Base-by-base conservation (phyloP, 2,888 invertebrate genomes). In the Polyommatus iphigenia region DNA sequence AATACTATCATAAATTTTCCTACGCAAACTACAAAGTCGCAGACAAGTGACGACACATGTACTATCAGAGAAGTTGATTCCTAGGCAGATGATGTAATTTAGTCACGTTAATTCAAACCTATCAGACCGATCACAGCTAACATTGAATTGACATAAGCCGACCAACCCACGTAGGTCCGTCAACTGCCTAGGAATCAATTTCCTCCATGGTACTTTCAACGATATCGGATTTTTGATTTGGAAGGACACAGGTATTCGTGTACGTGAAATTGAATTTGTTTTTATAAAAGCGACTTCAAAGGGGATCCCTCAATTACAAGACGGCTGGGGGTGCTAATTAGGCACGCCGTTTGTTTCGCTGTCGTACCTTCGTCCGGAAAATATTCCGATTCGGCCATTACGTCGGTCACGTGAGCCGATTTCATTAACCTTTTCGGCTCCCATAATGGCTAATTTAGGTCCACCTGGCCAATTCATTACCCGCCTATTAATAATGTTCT, bases 301-400 rank as follows among this genome's bases (percentile, higher is more conserved):
- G 73, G 72, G 54, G 73, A 78, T 50, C 24, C 29, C 41, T 78
- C 77, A 73, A 78, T 77, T 46, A 78, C 59, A 59, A 57, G 72
- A 73, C 41, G 59, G 46, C 41, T 73, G 73, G 24, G 29, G 50
- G 71, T 62, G 41, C 77, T 73, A 78, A 78, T 78, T 78, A 73
- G 59, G 77, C 50, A 29, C 15, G 59, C 59, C 46, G 57, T 73
- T 73, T 73, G 77, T 78, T 78, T 36, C 41, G 73, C 77, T 73
- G 73, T 78, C 77, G 77, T 78, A 78, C 77, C 77, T 78, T 73
- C 57, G 57, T 73, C 77, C 72, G 71, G 72, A 72, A 57, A 72
- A 73, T 59, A 57, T 36, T 77, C 57, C 41, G 71, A 41, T 72
- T 72, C 77, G 20, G 71, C 36, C 71, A 54, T 77, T 59, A 32